Conservation (phyloP, 1,140 invertebrate species). For the Sitodiplosis mosellana region DNA sequence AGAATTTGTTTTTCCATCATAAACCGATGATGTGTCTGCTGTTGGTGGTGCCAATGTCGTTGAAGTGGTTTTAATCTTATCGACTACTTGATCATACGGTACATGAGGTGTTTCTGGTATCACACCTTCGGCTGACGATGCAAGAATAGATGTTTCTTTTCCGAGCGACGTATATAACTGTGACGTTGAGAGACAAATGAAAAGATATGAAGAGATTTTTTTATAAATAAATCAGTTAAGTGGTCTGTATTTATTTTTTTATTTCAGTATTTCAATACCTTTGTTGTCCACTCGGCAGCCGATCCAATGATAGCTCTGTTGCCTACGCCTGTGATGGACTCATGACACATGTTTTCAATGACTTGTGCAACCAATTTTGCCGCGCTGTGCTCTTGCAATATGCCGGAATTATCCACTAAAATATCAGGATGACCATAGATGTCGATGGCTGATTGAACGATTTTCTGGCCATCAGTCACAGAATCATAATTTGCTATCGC, state of each 20-base stretch:
- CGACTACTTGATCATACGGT: slow-evolving; percentile 67
- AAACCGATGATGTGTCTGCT: slow-evolving; percentile 5
- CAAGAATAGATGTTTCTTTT: slow-evolving; percentile 43
- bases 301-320: slow-evolving; percentile 77
- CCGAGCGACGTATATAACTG: slow-evolving; percentile 47
- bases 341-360: slow-evolving; percentile 74
- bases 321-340: slow-evolving; percentile 69
- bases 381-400: slow-evolving; percentile 84
- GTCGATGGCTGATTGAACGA: slow-evolving; percentile 86
- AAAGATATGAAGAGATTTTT: too few species aligned
- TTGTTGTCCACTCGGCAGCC: slow-evolving; percentile 83
- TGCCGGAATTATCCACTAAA: slow-evolving; percentile 95
- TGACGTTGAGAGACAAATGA: too few species aligned
- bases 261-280: too few species aligned
- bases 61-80: slow-evolving; percentile 29
- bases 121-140: slow-evolving; percentile 30
- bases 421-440: slow-evolving; percentile 90
- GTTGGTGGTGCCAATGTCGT: slow-evolving; percentile 5
- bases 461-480: slow-evolving; percentile 87
- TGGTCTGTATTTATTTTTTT: too few species aligned
- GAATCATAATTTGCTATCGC: slow-evolving; percentile 94
- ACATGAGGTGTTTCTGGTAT: slow-evolving; percentile 60
- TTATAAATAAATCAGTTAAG: too few species aligned
- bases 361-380: slow-evolving; percentile 90
- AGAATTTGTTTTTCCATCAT: too few species aligned